Conservation (phyloP, 2,888 invertebrate species). For the Sesia bembeciformis region DNA sequence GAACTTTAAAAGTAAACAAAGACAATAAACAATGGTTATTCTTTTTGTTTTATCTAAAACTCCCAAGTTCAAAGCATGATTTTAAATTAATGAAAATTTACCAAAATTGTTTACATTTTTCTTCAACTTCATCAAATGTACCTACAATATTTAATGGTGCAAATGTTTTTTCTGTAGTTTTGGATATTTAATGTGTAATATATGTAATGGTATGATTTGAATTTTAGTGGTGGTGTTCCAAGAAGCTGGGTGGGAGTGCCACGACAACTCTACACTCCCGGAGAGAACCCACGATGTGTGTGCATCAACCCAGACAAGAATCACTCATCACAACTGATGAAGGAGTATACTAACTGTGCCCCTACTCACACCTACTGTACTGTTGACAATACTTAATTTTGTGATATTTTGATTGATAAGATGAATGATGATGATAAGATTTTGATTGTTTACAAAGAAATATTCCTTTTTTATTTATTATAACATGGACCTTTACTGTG, state of each 20-base stretch:
- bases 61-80: background rate
- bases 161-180: no score
- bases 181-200: no score
- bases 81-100: background rate
- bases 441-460: no score
- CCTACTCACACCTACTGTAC: conserved; percentile 70
- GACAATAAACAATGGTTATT: no score
- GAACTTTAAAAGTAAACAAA: no score
- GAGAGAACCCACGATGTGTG: conserved; percentile 84
- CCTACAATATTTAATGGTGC: no score
- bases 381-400: conserved; percentile 16
- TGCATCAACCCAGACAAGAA: conserved; percentile 78
- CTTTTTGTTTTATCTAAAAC: background rate
- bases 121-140: background rate
- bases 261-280: conserved; percentile 83
- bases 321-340: conserved; percentile 64
- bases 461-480: no score
- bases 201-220: conserved; percentile 5
- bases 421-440: background rate
- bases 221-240: conserved; percentile 88
- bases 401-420: background rate
- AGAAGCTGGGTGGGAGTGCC: conserved; percentile 94
- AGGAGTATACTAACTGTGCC: conserved; percentile 79
- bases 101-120: conserved; percentile 2
- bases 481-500: no score